These are phyloP conservation scores for Salvelinus alpinus DNA, from an alignment of 2,113 vertebrate genomes.

Conservation along the genomic window DNA sequence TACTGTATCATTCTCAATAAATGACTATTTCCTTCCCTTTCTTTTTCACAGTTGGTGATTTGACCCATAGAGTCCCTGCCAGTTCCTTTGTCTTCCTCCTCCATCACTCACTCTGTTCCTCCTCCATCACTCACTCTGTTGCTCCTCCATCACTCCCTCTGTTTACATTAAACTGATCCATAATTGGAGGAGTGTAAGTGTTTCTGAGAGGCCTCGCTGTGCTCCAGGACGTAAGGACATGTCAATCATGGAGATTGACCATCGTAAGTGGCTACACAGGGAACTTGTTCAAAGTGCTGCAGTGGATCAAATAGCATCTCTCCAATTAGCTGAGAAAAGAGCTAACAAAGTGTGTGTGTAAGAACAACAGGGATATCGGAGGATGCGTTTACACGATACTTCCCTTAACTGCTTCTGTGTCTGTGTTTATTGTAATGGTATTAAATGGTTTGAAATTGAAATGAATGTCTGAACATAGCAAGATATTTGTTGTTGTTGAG, in stretches of 20 bases:
- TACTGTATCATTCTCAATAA: no score
- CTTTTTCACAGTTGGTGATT: conserved; percentile 16
- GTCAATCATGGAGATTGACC: conserved; percentile 37
- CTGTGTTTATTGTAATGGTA: not conserved
- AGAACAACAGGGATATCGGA: not conserved
- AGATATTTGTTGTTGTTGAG: not conserved
- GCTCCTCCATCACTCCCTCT: not conserved
- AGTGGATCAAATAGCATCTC: not conserved
- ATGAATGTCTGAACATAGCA: not conserved
- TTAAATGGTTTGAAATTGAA: not conserved
- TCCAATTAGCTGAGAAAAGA: conserved; percentile 4
- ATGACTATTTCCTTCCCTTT: not conserved
- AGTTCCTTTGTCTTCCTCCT: not conserved
- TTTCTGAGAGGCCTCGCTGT: conserved; percentile 14
- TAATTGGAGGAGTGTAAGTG: conserved; percentile 23
- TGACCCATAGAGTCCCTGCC: conserved; percentile 3
- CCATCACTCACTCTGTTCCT: no score
- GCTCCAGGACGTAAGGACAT: conserved; percentile 47
- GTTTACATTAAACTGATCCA: conserved; percentile 21
- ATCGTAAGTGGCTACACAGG: conserved; percentile 27
- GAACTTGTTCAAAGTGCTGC: not conserved
- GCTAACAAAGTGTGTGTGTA: not conserved
- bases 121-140: no score
- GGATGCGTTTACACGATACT: not conserved
- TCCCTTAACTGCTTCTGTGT: not conserved